Percentiles rank a stretch among this genome's conserved stretches.
phyloP scores from a whole-genome alignment of 2,888 invertebrate species.

The Sialis lutaria region DNA sequence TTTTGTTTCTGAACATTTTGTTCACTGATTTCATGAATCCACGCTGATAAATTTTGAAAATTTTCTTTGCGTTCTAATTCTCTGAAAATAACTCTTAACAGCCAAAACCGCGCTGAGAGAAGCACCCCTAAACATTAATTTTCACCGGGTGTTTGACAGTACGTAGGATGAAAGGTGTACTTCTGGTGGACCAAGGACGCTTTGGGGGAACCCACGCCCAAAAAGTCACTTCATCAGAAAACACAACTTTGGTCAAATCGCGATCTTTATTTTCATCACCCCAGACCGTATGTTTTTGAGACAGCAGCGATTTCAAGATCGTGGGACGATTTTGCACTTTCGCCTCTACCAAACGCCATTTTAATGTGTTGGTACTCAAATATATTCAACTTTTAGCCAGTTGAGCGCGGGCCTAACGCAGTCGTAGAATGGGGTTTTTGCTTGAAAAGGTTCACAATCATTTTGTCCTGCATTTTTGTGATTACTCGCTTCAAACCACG shows the following conservation, averaged over 20 bases:
- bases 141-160: not conserved
- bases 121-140: not conserved
- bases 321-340: not conserved
- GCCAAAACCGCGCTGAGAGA: conserved; percentile 7
- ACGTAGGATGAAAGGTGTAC: not conserved
- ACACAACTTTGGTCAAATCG: not conserved
- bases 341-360: no score
- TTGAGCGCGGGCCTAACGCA: not conserved
- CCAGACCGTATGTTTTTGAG: not conserved
- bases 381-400: not conserved
- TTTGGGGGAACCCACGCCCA: not conserved
- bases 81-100: conserved; percentile 4
- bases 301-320: not conserved
- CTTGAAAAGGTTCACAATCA: not conserved
- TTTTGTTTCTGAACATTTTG: no score
- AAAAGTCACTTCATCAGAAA: not conserved
- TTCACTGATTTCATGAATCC: no score
- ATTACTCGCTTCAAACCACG: not conserved
- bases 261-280: not conserved
- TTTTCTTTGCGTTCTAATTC: not conserved
- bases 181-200: not conserved
- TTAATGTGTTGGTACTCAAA: not conserved
- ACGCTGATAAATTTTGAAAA: no score
- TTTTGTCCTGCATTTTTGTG: not conserved
- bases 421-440: not conserved